A percentile compares a stretch with the other conserved stretches of the same genome.
phyloP scores from a whole-genome alignment of 2,888 invertebrate genomes.

The Hirtodrosophila duncani region DNA sequence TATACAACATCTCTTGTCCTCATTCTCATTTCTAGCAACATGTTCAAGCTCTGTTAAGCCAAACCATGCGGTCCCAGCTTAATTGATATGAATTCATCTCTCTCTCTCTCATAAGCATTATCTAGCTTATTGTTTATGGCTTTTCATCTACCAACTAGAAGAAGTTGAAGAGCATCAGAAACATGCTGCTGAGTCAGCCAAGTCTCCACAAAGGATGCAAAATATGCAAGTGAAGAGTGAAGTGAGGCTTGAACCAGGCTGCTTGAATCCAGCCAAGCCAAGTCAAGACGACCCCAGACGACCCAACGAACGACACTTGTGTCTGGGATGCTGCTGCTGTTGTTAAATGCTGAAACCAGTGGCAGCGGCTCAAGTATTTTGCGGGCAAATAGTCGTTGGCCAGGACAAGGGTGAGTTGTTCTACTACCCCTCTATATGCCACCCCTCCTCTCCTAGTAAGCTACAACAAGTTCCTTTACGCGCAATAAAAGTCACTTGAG shows the following conservation, averaged over 20 bases:
- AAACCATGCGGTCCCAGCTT: no score
- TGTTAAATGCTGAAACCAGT: constrained; percentile 72
- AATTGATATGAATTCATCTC: constrained; percentile 48
- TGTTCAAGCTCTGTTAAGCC: no score
- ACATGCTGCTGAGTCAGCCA: constrained; percentile 44
- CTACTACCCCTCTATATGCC: not conserved
- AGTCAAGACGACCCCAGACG: no score
- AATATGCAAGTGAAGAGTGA: constrained; percentile 72
- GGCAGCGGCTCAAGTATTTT: constrained; percentile 65
- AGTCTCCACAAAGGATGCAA: constrained; percentile 55
- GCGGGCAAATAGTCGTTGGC: constrained; percentile 64
- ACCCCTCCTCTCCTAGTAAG: constrained; percentile 1
- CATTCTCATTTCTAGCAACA: no score
- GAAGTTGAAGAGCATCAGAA: not conserved
- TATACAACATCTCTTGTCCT: no score
- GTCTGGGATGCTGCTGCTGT: no score
- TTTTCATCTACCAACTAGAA: constrained; percentile 5
- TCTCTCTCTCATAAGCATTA: no score
- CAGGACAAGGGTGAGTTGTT: no score
- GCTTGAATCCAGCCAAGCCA: no score
- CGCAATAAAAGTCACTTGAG: constrained; percentile 72
- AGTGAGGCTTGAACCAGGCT: constrained; percentile 64
- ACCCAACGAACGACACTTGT: no score
- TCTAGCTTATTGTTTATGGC: constrained; percentile 52
- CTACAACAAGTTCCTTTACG: constrained; percentile 18